Conservation (phyloP, 2,797 vertebrate genomes). For the Oreochromis grahami region DNA sequence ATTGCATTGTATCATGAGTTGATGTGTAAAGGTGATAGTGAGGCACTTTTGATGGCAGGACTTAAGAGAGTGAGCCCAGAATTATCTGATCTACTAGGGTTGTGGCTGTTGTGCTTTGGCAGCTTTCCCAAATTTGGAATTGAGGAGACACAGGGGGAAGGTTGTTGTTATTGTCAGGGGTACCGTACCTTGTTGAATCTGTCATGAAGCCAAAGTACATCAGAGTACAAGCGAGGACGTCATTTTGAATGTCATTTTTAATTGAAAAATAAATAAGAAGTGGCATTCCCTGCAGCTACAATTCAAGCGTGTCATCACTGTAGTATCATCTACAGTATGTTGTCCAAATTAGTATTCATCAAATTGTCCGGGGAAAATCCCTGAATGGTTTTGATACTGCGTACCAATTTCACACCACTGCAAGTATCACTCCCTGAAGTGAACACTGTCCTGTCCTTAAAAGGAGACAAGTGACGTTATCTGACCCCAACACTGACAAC, state of each 20-base stretch:
- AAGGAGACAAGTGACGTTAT: neutral
- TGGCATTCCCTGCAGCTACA: conserved; percentile 27
- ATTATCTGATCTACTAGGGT: conserved; percentile 51
- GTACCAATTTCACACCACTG: neutral
- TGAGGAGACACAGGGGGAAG: conserved; percentile 44
- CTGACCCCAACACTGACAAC: conserved; percentile 10
- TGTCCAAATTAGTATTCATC: conserved; percentile 34
- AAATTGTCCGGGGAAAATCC: neutral
- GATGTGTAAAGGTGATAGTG: conserved; percentile 54
- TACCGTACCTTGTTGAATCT: conserved; percentile 48
- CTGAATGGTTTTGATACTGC: neutral
- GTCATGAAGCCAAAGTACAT: conserved; percentile 54
- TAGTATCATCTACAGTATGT: neutral
- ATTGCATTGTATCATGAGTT: conserved; percentile 33
- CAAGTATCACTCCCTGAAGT: conserved; percentile 15
- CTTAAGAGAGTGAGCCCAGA: conserved; percentile 44
- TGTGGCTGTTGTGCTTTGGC: conserved; percentile 44
- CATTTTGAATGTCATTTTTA: conserved; percentile 58
- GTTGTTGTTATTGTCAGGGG: conserved; percentile 50
- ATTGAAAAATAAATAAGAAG: conserved; percentile 64
- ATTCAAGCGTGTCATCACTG: neutral
- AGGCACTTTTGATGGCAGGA: conserved; percentile 32
- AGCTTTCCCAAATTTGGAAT: conserved; percentile 47
- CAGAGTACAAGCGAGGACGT: conserved; percentile 14
- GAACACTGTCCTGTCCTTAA: neutral